Base-by-base conservation (phyloP, 2,888 invertebrate genomes). In the Chrysina gloriosa region DNA sequence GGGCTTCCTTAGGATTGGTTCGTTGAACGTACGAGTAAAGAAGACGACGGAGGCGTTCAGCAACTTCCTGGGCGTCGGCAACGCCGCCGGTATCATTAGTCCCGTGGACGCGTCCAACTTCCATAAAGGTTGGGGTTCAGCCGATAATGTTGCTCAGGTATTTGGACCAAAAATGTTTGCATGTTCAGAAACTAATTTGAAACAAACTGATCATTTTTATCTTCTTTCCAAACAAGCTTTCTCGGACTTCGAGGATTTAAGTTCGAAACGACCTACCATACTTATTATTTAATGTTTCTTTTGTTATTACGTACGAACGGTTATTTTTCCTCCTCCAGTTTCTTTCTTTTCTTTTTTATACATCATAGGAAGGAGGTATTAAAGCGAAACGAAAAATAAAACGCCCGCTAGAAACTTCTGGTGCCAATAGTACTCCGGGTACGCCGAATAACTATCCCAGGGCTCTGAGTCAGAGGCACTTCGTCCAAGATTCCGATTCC, bases 1-100 rank as follows among this genome's bases (percentile, higher is more conserved):
- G 83, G 92, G 94, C 76, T 95, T 96, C 84, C 89, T 96, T 74
- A 90, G 96, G 80, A 95, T 96, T 85, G 96, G 96, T 77, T 96
- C 95, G 16, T 85, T 96, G 82, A 96, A 95, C 85, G 95, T 95
- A 52, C 89, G 95, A 79, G 95, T 95, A 77, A 95, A 95, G 85
- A 94, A 93, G 84, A 95, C 95, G 52, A 95, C 95, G 67, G 95
- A 95, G 82, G 95, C 95, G 16, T 94, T 95, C 85, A 95, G 94
- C 84, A 92, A 94, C 82, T 94, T 95, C 83, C 86, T 95, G 75
- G 95, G 94, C 71, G 93, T 93, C 76, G 93, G 92, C 64, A 85
- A 86, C 56, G 86, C 85, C 56, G 86, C 85, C 39, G 83, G 77
- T 16, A 74, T 78, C 3, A 77, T 83, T 6, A 80, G 77, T 67